Evolutionary conservation across 2,113 vertebrate species (phyloP).

Genomic region (Thunnus maccoyii): DNA sequence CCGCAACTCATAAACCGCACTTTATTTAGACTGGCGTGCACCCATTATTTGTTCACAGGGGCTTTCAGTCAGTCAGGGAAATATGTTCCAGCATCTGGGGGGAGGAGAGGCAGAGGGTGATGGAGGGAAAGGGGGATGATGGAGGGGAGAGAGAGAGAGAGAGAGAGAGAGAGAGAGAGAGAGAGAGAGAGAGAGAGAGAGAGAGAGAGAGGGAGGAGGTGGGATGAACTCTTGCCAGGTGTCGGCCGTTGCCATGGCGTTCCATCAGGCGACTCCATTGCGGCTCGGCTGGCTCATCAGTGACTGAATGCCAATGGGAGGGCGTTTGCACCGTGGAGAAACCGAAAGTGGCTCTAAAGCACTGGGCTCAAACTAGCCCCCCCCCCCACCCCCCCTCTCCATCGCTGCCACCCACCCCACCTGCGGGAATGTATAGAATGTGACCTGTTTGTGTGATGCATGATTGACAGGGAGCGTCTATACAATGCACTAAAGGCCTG

Average conservation of each 20-base stretch:
- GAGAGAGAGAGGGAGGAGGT: constrained; percentile 64
- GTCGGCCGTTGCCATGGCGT: constrained; percentile 96
- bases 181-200: constrained; percentile 28
- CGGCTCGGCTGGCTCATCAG: constrained; percentile 85
- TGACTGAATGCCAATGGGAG: constrained; percentile 90
- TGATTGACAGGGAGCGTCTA: constrained; percentile 71
- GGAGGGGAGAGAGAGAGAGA: constrained; percentile 34
- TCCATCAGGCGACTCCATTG: constrained; percentile 96
- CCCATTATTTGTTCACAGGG: constrained; percentile 97
- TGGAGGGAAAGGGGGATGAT: constrained; percentile 50
- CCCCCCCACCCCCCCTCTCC: background rate
- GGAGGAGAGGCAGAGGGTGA: constrained; percentile 76
- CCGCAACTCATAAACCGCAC: constrained; percentile 96
- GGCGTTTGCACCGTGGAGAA: constrained; percentile 65
- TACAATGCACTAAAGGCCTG: constrained; percentile 50
- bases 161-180: constrained; percentile 21
- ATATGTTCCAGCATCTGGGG: constrained; percentile 91
- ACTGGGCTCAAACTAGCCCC: constrained; percentile 70
- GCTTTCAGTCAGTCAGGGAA: constrained; percentile 96
- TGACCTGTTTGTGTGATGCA: constrained; percentile 40
- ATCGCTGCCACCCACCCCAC: constrained; percentile 35
- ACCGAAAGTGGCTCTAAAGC: constrained; percentile 72
- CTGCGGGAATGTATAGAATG: constrained; percentile 66
- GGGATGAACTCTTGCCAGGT: constrained; percentile 88
- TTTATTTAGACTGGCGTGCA: constrained; percentile 95